Base-by-base conservation (phyloP, 2,113 vertebrate species). In the Mohoua ochrocephala region DNA sequence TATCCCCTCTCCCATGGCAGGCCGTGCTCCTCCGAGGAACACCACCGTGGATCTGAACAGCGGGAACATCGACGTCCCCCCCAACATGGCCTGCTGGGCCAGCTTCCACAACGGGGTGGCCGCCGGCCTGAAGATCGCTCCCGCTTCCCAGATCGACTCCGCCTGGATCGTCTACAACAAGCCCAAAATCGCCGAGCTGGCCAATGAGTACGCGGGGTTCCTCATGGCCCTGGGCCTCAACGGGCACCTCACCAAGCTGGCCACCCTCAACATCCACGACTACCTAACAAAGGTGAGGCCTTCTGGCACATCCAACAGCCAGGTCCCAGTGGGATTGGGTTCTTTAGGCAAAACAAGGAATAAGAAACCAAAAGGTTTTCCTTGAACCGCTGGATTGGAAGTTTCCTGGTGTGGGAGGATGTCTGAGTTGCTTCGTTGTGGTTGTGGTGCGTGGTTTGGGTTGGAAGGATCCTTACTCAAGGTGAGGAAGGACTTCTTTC, bases 161-260 rank as follows among this genome's bases (percentile, higher is more conserved):
- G 99, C 99, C 15, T 99, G 99, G 99, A 99, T 99, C 9, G 99
- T 99, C 74, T 99, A 99, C 96, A 99, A 99, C 97, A 99, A 99
- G 87, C 99, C 99, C 65, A 99, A 99, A 97, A 99, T 98, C 33
- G 98, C 99, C 0, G 99, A 99, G 82, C 95, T 99, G 61, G 99
- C 99, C 31, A 99, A 99, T 31, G 99, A 99, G 54, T 99, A 99
- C 0, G 99, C 99, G 1, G 99, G 99, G 28, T 99, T 99, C 95
- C 99, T 99, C 30, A 99, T 99, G 99, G 99, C 99, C 5, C 97
- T 99, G 73, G 99, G 99, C 24, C 98, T 99, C 67, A 99, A 99
- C 0, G 99, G 99, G 21, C 99, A 99, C 81, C 99, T 99, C 81
- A 99, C 99, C 39, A 99, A 99, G 91, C 97, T 99, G 93, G 99